Conservation (phyloP, 2,888 invertebrate species). For the Cylindroiulus punctatus region DNA sequence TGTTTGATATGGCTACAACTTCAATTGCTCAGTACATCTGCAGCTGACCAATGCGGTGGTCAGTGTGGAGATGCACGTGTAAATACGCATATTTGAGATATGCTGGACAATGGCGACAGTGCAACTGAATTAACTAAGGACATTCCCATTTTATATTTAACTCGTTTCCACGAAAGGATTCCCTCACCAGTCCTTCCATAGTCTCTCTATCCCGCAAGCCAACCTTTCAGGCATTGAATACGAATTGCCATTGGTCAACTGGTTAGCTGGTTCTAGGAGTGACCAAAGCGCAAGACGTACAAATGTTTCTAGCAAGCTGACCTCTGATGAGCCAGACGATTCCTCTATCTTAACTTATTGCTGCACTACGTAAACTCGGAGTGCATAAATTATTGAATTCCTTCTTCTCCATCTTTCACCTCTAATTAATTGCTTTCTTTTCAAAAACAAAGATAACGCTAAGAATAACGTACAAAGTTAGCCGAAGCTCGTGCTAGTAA, state of each 20-base stretch:
- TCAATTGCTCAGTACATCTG: background rate
- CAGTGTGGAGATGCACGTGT: constrained; percentile 8
- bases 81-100: constrained; percentile 34
- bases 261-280: constrained; percentile 40
- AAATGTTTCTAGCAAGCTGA: background rate
- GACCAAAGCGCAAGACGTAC: background rate
- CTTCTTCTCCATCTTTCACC: background rate
- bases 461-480: constrained; percentile 29
- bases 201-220: background rate
- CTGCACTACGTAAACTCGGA: background rate
- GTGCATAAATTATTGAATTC: constrained; percentile 28
- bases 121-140: constrained; percentile 43
- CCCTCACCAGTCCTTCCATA: background rate
- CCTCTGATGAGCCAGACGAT: background rate
- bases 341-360: constrained; percentile 12
- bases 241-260: background rate
- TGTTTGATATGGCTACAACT: background rate
- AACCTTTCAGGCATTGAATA: background rate
- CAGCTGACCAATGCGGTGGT: constrained; percentile 13
- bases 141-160: background rate
- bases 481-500: background rate
- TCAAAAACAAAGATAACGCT: background rate
- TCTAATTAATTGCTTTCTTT: constrained; percentile 17
- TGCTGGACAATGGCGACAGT: constrained; percentile 15
- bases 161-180: background rate